Evolutionary conservation across 2,797 vertebrate species (phyloP).

Genomic region (Miichthys miiuy): DNA sequence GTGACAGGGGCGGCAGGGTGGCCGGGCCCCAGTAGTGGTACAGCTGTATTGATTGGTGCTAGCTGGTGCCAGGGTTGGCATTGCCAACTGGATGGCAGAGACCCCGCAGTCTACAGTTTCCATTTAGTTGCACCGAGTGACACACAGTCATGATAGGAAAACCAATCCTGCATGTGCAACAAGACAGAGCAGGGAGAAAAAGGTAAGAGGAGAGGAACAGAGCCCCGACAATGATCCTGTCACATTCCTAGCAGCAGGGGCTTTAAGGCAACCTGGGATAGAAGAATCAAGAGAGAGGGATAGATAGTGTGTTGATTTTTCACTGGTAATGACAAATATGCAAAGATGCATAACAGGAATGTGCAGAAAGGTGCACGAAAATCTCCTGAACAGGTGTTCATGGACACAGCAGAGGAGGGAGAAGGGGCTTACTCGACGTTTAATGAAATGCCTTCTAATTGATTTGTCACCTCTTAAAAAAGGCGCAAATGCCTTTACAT

Average conservation of each 20-base stretch:
- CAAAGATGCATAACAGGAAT: slow-evolving; percentile 28
- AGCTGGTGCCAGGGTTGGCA: slow-evolving; percentile 54
- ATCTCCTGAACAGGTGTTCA: slow-evolving; percentile 27
- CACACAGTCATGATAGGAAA: slow-evolving; percentile 65
- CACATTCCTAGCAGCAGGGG: slow-evolving; percentile 57
- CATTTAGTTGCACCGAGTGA: slow-evolving; percentile 59
- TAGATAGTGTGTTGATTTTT: slow-evolving; percentile 34
- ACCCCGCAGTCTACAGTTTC: slow-evolving; percentile 59
- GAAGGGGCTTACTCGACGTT: not conserved
- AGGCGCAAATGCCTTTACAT: not conserved
- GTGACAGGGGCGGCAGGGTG: slow-evolving; percentile 43
- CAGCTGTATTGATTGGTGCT: slow-evolving; percentile 56
- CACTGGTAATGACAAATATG: not conserved
- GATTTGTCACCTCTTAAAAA: slow-evolving; percentile 9
- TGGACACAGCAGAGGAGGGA: not conserved
- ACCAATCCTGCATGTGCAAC: slow-evolving; percentile 46
- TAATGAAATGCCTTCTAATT: slow-evolving; percentile 5
- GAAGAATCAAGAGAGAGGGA: slow-evolving; percentile 39
- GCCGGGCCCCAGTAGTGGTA: slow-evolving; percentile 40
- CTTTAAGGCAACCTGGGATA: slow-evolving; percentile 44
- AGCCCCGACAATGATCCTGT: slow-evolving; percentile 52
- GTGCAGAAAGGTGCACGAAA: slow-evolving; percentile 1
- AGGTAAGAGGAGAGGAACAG: slow-evolving; percentile 25
- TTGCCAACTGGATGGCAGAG: slow-evolving; percentile 49
- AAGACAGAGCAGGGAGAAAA: slow-evolving; percentile 32